A percentile compares a stretch with the other conserved stretches of the same genome.
phyloP scores from a whole-genome alignment of 2,113 vertebrate genomes.

The Chlamydotis undulata region DNA sequence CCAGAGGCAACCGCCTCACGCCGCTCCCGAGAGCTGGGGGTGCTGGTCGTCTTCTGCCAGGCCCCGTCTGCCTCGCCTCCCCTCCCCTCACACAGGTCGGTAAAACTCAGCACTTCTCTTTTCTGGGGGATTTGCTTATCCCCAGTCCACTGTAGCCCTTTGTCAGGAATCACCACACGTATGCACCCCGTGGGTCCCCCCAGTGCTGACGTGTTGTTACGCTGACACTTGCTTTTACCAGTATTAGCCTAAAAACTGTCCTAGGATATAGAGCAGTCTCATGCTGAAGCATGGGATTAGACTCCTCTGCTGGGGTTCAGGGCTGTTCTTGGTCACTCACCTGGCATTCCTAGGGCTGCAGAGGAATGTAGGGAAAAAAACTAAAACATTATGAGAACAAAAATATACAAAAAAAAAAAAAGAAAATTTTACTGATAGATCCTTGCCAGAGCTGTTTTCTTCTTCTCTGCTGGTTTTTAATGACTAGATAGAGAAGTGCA shows the following conservation, averaged over 20 bases:
- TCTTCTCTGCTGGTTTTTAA: not conserved
- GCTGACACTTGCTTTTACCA: not conserved
- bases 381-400: not conserved
- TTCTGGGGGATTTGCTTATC: rapidly evolving
- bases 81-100: not conserved
- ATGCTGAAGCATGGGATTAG: not conserved
- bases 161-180: rapidly evolving
- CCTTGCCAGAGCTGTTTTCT: not conserved
- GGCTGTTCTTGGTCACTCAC: rapidly evolving
- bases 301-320: not conserved
- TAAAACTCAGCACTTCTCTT: not conserved
- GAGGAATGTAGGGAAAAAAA: rapidly evolving
- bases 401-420: not conserved
- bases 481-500: not conserved
- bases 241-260: not conserved
- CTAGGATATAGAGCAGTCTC: not conserved
- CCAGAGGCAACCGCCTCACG: not conserved
- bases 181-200: rapidly evolving
- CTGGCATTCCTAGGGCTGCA: not conserved
- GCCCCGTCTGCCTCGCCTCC: not conserved
- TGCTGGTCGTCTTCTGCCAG: not conserved
- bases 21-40: not conserved
- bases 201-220: rapidly evolving
- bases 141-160: rapidly evolving
- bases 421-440: not conserved